Conservation (phyloP, 2,888 invertebrate genomes). For the Hyposoter didymator region DNA sequence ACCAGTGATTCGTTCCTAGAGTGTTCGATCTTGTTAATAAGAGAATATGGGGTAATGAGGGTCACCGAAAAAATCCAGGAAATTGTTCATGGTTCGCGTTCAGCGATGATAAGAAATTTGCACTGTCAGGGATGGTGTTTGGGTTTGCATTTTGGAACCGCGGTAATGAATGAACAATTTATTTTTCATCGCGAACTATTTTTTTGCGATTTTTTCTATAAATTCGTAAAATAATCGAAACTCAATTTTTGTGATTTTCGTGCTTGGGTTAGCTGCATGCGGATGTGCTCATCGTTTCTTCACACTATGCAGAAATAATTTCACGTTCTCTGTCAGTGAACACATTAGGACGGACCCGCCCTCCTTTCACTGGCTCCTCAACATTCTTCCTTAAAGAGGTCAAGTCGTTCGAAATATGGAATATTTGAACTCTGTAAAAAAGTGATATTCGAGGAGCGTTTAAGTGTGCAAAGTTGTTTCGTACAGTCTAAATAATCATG, state of each 20-base stretch:
- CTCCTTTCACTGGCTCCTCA: not conserved
- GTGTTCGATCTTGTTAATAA: constrained; percentile 10
- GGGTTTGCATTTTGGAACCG: not conserved
- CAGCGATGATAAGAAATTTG: not conserved
- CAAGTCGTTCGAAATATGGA: not conserved
- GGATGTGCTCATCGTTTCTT: not conserved
- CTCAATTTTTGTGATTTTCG: not conserved
- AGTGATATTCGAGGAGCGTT: not conserved
- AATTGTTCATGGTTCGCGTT: not conserved
- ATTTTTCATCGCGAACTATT: not conserved
- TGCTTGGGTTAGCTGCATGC: not conserved
- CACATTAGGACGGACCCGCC: constrained; percentile 4
- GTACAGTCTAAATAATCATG: not conserved
- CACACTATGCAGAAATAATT: not conserved
- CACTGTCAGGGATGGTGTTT: not conserved
- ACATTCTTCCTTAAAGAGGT: constrained; percentile 1
- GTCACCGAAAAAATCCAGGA: not conserved
- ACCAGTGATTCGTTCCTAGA: constrained; percentile 35
- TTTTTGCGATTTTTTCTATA: not conserved
- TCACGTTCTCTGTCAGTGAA: not conserved
- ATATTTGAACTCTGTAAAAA: not conserved
- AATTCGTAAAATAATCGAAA: not conserved
- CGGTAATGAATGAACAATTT: not conserved
- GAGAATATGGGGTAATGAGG: not conserved
- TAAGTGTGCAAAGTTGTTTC: not conserved